Conservation (phyloP, 2,888 invertebrate species). For the Erebia ligea region DNA sequence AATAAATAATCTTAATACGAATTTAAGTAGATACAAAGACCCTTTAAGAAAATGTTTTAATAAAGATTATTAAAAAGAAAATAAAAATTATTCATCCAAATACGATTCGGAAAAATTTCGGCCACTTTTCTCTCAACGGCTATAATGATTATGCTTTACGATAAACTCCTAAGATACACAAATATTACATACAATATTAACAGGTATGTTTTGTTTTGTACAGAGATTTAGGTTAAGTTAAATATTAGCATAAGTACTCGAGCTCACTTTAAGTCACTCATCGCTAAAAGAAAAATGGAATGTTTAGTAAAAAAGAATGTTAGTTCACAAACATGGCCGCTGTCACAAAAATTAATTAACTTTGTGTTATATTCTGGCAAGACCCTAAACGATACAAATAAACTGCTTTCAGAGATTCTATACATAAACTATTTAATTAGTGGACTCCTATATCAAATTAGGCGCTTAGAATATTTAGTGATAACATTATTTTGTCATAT, state of each 20-base stretch:
- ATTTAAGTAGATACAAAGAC: constrained; percentile 12
- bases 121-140: constrained; percentile 28
- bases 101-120: constrained; percentile 17
- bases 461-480: constrained; percentile 5
- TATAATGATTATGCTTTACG: constrained; percentile 41
- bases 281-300: constrained; percentile 66
- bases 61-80: background rate
- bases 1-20: constrained; percentile 9
- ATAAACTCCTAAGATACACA: constrained; percentile 42
- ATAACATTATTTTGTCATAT: constrained; percentile 17
- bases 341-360: constrained; percentile 35
- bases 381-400: constrained; percentile 47
- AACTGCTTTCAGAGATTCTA: constrained; percentile 45
- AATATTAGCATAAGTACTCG: constrained; percentile 70
- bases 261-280: constrained; percentile 81
- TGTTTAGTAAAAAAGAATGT: constrained; percentile 64
- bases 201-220: constrained; percentile 58
- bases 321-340: constrained; percentile 52
- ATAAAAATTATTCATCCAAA: background rate
- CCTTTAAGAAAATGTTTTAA: background rate
- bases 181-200: constrained; percentile 41
- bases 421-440: constrained; percentile 28
- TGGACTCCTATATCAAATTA: constrained; percentile 19
- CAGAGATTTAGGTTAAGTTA: constrained; percentile 51
- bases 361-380: constrained; percentile 50